Percentiles rank a stretch among this genome's conserved stretches.
phyloP scores from a whole-genome alignment of 2,888 invertebrate species.

The Gasteruption jaculator region DNA sequence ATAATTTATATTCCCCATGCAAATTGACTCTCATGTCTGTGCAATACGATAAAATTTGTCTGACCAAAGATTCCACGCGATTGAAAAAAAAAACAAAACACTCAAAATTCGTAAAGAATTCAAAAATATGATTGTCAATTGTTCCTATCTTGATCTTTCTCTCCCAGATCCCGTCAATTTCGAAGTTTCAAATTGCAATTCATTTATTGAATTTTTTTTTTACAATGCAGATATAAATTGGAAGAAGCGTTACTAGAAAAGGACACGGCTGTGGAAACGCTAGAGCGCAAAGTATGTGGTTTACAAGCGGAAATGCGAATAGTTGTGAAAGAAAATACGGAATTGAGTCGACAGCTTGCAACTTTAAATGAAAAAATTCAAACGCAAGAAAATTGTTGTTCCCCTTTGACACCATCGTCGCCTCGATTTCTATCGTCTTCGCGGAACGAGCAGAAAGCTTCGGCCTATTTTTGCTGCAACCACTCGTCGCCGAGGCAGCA shows the following conservation, averaged over 20 bases:
- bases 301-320: slow-evolving; percentile 63
- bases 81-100: slow-evolving; percentile 3
- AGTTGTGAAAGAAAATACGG: slow-evolving; percentile 60
- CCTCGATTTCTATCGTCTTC: slow-evolving; percentile 23
- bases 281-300: slow-evolving; percentile 60
- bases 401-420: slow-evolving; percentile 19
- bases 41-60: no score
- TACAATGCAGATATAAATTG: slow-evolving; percentile 62
- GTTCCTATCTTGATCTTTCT: no score
- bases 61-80: no score
- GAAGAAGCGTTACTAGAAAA: slow-evolving; percentile 63
- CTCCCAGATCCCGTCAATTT: slow-evolving; percentile 7
- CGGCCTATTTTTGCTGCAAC: background rate
- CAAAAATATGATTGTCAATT: slow-evolving; percentile 13
- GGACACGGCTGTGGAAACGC: slow-evolving; percentile 61
- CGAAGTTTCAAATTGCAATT: slow-evolving; percentile 10
- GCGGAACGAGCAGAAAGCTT: background rate
- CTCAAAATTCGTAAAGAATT: slow-evolving; percentile 11
- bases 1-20: no score
- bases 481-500: no score
- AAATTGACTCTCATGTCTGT: no score
- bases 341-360: slow-evolving; percentile 56
- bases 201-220: slow-evolving; percentile 1
- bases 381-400: slow-evolving; percentile 27
- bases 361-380: slow-evolving; percentile 31